Evolutionary conservation across 2,113 vertebrate genomes (phyloP).

Genomic region (Pleuronectes platessa): DNA sequence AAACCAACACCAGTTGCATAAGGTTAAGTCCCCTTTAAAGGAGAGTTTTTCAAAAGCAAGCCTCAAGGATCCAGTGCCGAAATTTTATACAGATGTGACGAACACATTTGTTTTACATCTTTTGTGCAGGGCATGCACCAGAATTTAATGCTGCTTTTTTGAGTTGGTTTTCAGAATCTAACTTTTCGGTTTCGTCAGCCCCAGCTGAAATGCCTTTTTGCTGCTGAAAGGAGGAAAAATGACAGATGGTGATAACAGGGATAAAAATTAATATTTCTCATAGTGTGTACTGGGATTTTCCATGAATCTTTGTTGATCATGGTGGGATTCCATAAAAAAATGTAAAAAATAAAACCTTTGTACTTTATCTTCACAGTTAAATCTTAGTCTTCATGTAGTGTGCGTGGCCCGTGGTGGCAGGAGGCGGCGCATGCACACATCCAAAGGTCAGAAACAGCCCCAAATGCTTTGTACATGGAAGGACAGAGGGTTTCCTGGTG

Average conservation of each 20-base stretch:
- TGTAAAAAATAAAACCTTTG: constrained; percentile 39
- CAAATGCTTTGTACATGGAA: constrained; percentile 31
- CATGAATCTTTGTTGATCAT: constrained; percentile 48
- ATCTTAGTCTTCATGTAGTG: constrained; percentile 53
- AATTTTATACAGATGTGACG: constrained; percentile 50
- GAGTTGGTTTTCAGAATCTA: constrained; percentile 61
- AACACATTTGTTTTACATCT: constrained; percentile 69
- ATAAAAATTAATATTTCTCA: constrained; percentile 50
- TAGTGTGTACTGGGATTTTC: constrained; percentile 61
- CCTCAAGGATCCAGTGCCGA: constrained; percentile 49
- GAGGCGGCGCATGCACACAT: constrained; percentile 47
- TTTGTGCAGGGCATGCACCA: constrained; percentile 74
- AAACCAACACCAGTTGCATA: constrained; percentile 59
- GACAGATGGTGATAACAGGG: constrained; percentile 60
- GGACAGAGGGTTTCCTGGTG: constrained; percentile 50
- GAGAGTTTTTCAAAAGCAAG: constrained; percentile 44
- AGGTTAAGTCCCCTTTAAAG: constrained; percentile 53
- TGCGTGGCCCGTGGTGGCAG: constrained; percentile 35
- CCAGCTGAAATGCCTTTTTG: constrained; percentile 78
- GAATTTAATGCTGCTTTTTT: constrained; percentile 76
- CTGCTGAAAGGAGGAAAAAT: constrained; percentile 64
- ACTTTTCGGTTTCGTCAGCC: constrained; percentile 61
- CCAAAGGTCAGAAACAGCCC: constrained; percentile 46
- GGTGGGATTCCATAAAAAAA: constrained; percentile 36
- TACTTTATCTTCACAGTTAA: constrained; percentile 59